These are phyloP conservation scores for Lottia scabra DNA, from an alignment of 2,888 invertebrate genomes.

Conservation along the genomic window DNA sequence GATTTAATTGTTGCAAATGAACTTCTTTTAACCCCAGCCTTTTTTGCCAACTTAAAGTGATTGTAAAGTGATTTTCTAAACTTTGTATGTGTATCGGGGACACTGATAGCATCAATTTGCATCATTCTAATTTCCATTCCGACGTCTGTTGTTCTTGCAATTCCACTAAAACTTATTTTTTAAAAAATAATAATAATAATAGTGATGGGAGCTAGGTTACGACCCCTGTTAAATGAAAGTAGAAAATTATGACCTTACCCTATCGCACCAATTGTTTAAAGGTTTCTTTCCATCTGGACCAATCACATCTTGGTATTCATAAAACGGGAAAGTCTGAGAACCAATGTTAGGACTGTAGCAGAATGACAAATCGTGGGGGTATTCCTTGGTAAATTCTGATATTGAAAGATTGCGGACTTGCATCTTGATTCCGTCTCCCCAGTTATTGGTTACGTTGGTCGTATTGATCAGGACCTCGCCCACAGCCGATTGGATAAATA, in stretches of 20 bases:
- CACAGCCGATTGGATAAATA: constrained; percentile 61
- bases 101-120: no score
- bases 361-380: constrained; percentile 48
- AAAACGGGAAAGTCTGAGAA: constrained; percentile 41
- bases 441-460: constrained; percentile 59
- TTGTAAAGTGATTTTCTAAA: no score
- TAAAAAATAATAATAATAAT: no score
- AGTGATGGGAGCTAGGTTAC: no score
- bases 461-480: constrained; percentile 62
- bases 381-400: constrained; percentile 50
- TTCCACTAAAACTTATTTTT: no score
- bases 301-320: constrained; percentile 46
- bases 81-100: no score
- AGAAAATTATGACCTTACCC: constrained; percentile 20
- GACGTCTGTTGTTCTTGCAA: no score
- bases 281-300: constrained; percentile 40
- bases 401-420: constrained; percentile 58
- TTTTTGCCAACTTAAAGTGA: no score
- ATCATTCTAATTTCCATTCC: no score
- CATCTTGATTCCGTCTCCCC: constrained; percentile 68
- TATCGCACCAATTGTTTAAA: constrained; percentile 21
- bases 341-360: constrained; percentile 43
- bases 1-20: no score
- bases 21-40: no score
- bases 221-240: no score